Conservation (phyloP, 2,113 vertebrate genomes). For the Corvus hawaiiensis region DNA sequence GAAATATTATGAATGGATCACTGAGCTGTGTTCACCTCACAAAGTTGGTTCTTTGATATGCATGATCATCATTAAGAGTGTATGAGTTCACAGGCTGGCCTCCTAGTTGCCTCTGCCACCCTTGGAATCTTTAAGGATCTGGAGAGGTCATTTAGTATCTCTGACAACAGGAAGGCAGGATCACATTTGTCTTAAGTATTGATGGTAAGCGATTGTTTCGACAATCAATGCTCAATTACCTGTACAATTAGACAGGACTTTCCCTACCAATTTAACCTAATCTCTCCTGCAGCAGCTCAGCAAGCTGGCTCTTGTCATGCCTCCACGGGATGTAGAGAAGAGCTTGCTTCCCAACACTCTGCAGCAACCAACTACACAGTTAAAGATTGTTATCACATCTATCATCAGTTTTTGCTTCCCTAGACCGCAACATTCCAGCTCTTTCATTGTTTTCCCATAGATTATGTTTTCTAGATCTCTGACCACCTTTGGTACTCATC, state of each 20-base stretch:
- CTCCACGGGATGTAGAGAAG: background rate
- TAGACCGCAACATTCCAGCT: background rate
- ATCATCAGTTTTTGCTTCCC: background rate
- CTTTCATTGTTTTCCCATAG: background rate
- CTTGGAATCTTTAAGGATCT: background rate
- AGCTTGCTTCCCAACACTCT: background rate
- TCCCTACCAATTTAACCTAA: background rate
- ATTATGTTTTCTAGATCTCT: background rate
- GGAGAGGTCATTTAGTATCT: background rate
- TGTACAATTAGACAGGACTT: background rate
- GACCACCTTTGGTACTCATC: background rate
- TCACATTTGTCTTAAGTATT: background rate
- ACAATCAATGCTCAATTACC: background rate
- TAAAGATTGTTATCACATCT: slow-evolving; percentile 9
- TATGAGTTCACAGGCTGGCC: background rate
- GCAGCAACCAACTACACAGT: background rate
- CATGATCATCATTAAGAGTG: background rate
- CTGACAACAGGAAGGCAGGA: accelerated
- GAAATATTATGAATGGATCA: background rate
- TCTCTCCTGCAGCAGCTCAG: background rate
- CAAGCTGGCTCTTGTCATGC: background rate
- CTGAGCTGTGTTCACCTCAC: background rate
- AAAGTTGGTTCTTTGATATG: background rate
- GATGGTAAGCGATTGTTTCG: background rate
- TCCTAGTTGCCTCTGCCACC: background rate